Evolutionary conservation across 2,888 invertebrate species (phyloP), one percentile per base, ranked within the genome.

Genomic region (Heliothis peltigera): DNA sequence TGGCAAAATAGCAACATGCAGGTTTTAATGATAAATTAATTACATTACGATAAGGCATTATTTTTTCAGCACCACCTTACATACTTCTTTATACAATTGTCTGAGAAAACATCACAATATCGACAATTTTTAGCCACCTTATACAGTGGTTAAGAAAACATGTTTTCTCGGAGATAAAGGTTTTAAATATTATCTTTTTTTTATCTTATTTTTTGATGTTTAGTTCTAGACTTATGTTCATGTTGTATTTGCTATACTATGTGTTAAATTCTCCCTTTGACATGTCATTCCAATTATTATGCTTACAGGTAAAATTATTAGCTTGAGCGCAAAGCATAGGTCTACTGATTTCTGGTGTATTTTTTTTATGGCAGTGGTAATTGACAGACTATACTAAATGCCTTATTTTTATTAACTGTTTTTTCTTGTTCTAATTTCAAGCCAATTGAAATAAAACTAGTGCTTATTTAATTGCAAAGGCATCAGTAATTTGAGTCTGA

Each of bases 21-120:
- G 28, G 48, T 51, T 57, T 28, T 52, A 60, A 53, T 22, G 46
- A 55, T 48, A 51, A 70, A 42, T 12, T 48, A 22, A 60, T 57
- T 35, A 52, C 17, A 62, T 57, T 64, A 25, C 35, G 35, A 22
- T 64, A 68, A 70, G 61, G 74, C 65, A 65, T 57, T 57, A 6
- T 42, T 58, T 53, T 63, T 55, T n/a, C 48, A 58, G 49, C 65
- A 65, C 53, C 56, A 17, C 6, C 39, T 39, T 39, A 48, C 19
- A 25, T 51, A 15, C 46, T 55, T 2, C 2, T 42, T 7, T 43
- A 47, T 19, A 48, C 55, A 32, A 7, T 46, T 18, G 21, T 6
- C 4, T 35, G 10, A 10, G 19, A 32, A 62, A 46, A n/a, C n/a
- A 35, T n/a, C 22, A 1, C 35, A 35, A n/a, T 35, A 15, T 35